Conservation (phyloP, 2,113 vertebrate genomes). For the Chionomys nivalis region DNA sequence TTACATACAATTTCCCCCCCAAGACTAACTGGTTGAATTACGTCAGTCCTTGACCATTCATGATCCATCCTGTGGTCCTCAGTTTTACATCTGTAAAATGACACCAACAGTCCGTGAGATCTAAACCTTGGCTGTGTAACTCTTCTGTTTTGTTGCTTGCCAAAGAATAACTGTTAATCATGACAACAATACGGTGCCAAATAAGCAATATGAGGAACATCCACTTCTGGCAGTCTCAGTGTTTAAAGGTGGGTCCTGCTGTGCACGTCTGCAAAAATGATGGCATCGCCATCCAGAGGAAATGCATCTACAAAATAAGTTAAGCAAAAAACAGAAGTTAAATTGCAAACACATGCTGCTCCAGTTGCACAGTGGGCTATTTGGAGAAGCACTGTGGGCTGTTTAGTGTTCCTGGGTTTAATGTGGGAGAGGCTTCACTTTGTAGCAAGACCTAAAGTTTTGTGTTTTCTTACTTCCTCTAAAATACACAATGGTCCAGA, state of each 20-base stretch:
- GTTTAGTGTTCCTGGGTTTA: conserved; percentile 44
- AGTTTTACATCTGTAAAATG: conserved; percentile 40
- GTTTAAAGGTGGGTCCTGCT: conserved; percentile 43
- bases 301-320: conserved; percentile 44
- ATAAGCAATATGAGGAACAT: neutral
- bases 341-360: conserved; percentile 48
- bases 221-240: neutral
- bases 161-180: conserved; percentile 27
- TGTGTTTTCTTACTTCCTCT: conserved; percentile 17
- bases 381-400: conserved; percentile 51
- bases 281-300: neutral
- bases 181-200: neutral
- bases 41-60: neutral
- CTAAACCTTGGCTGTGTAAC: neutral
- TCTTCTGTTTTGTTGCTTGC: neutral
- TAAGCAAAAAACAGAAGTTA: conserved; percentile 50
- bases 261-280: neutral
- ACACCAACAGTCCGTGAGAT: neutral
- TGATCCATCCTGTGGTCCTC: neutral
- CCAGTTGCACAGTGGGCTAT: conserved; percentile 45
- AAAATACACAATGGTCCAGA: conserved; percentile 4
- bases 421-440: conserved; percentile 57
- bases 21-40: neutral
- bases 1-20: neutral
- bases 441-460: conserved; percentile 58